These are phyloP conservation scores for Meloidogyne floridensis DNA, from an alignment of 1,140 invertebrate species.

Conservation along the genomic window DNA sequence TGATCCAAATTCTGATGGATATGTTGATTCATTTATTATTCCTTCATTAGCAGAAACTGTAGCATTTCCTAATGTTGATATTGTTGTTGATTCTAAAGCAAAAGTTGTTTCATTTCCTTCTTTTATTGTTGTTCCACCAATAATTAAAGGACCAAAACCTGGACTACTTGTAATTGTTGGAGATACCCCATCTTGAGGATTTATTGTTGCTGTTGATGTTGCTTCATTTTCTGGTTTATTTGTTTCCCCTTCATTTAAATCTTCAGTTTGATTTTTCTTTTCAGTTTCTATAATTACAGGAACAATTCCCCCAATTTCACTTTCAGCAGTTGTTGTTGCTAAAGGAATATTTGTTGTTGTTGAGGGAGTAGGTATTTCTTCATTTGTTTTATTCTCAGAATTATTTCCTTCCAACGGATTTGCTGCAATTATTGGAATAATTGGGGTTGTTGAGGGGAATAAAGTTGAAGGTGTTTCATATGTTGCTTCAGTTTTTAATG, in stretches of 20 bases:
- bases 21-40: conserved; percentile 10
- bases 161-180: background rate
- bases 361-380: background rate
- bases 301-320: background rate
- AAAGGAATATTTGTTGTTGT: background rate
- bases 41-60: background rate
- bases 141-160: background rate
- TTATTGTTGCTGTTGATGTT: too few species aligned
- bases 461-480: too few species aligned
- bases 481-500: too few species aligned
- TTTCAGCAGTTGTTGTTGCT: background rate
- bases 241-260: background rate
- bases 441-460: too few species aligned
- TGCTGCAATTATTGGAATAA: too few species aligned
- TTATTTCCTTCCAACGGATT: background rate
- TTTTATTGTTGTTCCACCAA: background rate
- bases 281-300: background rate
- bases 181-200: too few species aligned
- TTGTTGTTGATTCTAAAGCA: conserved; percentile 3
- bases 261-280: background rate
- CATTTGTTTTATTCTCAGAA: background rate
- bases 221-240: background rate
- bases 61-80: background rate
- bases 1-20: background rate
- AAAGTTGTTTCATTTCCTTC: background rate